Percentiles rank a stretch among this genome's conserved stretches.
These are phyloP conservation scores for Ambastaia sidthimunki DNA, from an alignment of 2,797 vertebrate genomes.

Conservation along the genomic window DNA sequence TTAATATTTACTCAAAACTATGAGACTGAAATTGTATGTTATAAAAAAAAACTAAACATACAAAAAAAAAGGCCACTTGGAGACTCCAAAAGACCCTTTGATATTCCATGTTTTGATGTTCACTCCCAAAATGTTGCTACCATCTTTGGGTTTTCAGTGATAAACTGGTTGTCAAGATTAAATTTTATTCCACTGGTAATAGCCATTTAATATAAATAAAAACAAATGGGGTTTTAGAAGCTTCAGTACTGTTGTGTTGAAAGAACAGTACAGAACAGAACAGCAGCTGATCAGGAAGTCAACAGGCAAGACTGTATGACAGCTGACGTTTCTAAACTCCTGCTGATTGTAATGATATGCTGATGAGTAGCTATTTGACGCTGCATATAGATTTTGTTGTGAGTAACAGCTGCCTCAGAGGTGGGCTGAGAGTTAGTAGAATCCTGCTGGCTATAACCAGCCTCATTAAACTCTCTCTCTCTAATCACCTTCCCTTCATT, in stretches of 20 bases:
- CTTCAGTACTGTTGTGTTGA: background rate
- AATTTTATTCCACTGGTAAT: background rate
- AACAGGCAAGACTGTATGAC: background rate
- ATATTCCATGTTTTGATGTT: background rate
- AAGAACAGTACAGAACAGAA: background rate
- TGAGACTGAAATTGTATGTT: background rate
- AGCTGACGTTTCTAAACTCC: conserved; percentile 9
- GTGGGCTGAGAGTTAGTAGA: background rate
- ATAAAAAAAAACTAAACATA: no score
- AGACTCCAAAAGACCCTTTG: background rate
- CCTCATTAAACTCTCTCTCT: conserved; percentile 37
- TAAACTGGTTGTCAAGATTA: background rate
- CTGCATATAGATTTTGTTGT: conserved; percentile 24
- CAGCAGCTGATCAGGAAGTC: background rate
- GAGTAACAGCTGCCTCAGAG: conserved; percentile 28
- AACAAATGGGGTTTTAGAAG: background rate
- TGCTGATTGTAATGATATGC: conserved; percentile 27
- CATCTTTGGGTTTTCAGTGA: background rate
- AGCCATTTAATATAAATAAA: background rate
- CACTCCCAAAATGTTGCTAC: background rate
- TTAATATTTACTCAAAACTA: background rate
- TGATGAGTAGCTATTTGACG: conserved; percentile 27
- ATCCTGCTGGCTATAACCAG: conserved; percentile 2
- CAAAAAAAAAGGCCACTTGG: background rate
- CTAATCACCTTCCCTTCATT: background rate